Evolutionary conservation across 2,113 vertebrate genomes (phyloP).

Genomic region (Desmodus rotundus): DNA sequence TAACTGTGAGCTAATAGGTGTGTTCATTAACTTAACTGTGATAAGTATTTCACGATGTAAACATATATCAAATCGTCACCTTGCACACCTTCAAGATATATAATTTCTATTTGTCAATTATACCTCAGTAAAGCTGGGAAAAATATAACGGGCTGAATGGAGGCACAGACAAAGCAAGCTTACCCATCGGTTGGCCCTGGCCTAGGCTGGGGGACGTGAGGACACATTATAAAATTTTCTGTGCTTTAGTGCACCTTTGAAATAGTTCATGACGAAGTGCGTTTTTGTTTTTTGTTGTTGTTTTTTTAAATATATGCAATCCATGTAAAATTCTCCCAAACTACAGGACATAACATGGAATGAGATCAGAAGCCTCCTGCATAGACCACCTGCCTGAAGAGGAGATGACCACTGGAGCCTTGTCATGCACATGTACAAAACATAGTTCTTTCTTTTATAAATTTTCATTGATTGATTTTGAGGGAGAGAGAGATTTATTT

Average conservation of each 20-base stretch:
- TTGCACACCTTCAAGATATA: neutral
- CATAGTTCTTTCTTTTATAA: neutral
- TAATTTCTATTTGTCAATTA: neutral
- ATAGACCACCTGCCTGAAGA: neutral
- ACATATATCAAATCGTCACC: neutral
- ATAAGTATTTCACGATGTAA: neutral
- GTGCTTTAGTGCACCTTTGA: neutral
- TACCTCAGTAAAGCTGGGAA: neutral
- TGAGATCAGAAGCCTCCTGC: neutral
- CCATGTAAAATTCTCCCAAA: neutral
- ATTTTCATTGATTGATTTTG: too few relatives aligned
- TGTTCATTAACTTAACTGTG: neutral
- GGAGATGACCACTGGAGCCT: neutral
- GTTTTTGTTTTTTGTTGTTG: neutral
- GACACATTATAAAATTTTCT: neutral
- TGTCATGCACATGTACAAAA: neutral
- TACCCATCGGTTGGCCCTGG: neutral
- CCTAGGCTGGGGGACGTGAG: neutral
- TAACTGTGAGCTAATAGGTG: neutral
- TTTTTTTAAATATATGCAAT: neutral
- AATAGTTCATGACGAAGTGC: neutral
- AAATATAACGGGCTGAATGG: neutral
- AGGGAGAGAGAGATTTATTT: too few relatives aligned
- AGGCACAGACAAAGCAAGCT: neutral
- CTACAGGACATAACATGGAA: neutral